Conservation (phyloP, 2,797 vertebrate species). For the Sebastes ruberrimus region DNA sequence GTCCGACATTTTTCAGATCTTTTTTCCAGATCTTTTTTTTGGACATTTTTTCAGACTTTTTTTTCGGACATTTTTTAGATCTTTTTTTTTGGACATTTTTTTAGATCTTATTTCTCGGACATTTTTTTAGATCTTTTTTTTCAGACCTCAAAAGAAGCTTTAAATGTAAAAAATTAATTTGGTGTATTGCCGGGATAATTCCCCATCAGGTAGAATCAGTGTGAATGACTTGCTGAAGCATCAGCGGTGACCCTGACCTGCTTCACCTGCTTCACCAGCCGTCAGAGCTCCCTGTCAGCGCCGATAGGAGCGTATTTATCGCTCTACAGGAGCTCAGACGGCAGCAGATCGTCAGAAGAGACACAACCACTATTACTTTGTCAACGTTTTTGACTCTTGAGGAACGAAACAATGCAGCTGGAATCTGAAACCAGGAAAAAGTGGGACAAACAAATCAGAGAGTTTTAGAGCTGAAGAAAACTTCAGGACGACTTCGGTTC, state of each 20-base stretch:
- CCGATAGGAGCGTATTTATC: conserved; percentile 13
- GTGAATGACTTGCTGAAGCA: background rate
- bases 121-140: too few species aligned
- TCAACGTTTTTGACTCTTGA: conserved; percentile 42
- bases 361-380: conserved; percentile 60
- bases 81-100: too few species aligned
- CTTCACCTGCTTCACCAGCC: background rate
- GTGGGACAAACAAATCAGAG: background rate
- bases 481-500: background rate
- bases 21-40: too few species aligned
- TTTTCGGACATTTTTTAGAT: too few species aligned
- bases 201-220: background rate
- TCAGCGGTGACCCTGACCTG: background rate
- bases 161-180: too few species aligned
- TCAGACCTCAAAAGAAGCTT: too few species aligned
- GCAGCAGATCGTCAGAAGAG: conserved; percentile 26
- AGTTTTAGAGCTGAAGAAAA: background rate
- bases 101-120: too few species aligned
- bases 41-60: too few species aligned
- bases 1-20: too few species aligned
- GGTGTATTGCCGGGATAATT: background rate
- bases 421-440: conserved; percentile 42
- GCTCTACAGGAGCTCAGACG: background rate
- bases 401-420: conserved; percentile 42
- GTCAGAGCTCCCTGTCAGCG: background rate